Evolutionary conservation across 2,888 invertebrate genomes (phyloP).

Genomic region (Phaedon cochleariae): DNA sequence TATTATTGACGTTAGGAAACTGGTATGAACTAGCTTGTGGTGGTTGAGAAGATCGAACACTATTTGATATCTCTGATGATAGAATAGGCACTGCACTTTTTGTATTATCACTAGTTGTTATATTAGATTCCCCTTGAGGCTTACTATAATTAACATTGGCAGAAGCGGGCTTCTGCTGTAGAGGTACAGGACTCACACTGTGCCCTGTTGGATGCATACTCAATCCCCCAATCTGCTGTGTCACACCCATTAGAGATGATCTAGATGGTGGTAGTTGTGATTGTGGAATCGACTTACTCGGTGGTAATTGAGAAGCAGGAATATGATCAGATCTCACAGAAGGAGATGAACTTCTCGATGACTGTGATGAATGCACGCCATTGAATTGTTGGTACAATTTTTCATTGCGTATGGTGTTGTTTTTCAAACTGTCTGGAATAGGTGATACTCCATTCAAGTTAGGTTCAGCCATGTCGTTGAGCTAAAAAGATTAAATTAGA

Average conservation of each 20-base stretch:
- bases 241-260: conserved; percentile 37
- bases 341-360: conserved; percentile 60
- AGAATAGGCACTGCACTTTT: conserved; percentile 22
- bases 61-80: not conserved
- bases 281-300: conserved; percentile 49
- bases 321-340: conserved; percentile 49
- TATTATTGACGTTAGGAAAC: not conserved
- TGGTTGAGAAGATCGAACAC: conserved; percentile 1
- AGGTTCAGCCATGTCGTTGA: conserved; percentile 27
- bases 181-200: conserved; percentile 27
- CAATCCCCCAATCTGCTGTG: conserved; percentile 48
- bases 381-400: conserved; percentile 49
- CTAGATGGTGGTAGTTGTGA: conserved; percentile 53
- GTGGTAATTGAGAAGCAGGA: conserved; percentile 55
- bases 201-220: conserved; percentile 41
- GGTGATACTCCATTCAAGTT: conserved; percentile 26
- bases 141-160: conserved; percentile 1
- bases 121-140: not conserved
- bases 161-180: conserved; percentile 15
- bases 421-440: conserved; percentile 26
- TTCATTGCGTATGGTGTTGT: conserved; percentile 19
- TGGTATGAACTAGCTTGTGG: conserved; percentile 6
- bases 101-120: conserved; percentile 7
- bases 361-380: conserved; percentile 58
- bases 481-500: conserved; percentile 13